Conservation (phyloP, 1,140 invertebrate species). For the Calephelis virginiensis region DNA sequence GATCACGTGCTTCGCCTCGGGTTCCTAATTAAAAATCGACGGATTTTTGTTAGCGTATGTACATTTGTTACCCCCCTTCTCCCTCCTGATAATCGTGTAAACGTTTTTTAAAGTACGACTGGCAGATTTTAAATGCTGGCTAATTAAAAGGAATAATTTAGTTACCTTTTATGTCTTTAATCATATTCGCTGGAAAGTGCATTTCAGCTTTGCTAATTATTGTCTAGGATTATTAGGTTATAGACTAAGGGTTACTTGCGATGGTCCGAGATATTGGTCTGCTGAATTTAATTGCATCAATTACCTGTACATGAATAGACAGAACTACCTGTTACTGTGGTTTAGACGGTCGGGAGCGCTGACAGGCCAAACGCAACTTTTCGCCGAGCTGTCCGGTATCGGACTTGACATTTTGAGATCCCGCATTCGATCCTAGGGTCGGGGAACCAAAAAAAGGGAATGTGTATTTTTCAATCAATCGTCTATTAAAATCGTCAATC, state of each 20-base stretch:
- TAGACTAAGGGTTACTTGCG: not conserved
- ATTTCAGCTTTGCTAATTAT: slow-evolving; percentile 10
- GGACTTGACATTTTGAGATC: too few relatives aligned
- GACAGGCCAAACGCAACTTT: too few relatives aligned
- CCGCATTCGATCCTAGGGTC: too few relatives aligned
- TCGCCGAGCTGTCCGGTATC: too few relatives aligned
- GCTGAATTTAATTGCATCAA: not conserved
- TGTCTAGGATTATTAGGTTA: slow-evolving; percentile 14
- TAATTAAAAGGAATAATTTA: slow-evolving; percentile 51
- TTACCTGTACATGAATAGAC: too few relatives aligned
- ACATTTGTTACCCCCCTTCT: slow-evolving; percentile 43
- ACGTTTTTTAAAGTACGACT: slow-evolving; percentile 48
- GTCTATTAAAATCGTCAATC: too few relatives aligned
- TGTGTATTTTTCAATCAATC: too few relatives aligned
- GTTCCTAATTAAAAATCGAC: slow-evolving; percentile 72
- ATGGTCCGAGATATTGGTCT: not conserved
- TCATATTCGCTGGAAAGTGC: slow-evolving; percentile 1
- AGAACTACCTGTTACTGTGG: too few relatives aligned
- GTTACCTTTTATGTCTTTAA: slow-evolving; percentile 28
- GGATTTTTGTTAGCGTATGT: slow-evolving; percentile 65
- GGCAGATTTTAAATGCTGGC: slow-evolving; percentile 50
- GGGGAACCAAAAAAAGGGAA: too few relatives aligned
- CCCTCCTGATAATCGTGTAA: slow-evolving; percentile 51
- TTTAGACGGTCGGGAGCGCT: too few relatives aligned
- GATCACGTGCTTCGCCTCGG: slow-evolving; percentile 57